A percentile compares a stretch with the other conserved stretches of the same genome.
Conservation (phyloP, 2,888 invertebrate genomes). For the Caenorhabditis sp. region DNA sequence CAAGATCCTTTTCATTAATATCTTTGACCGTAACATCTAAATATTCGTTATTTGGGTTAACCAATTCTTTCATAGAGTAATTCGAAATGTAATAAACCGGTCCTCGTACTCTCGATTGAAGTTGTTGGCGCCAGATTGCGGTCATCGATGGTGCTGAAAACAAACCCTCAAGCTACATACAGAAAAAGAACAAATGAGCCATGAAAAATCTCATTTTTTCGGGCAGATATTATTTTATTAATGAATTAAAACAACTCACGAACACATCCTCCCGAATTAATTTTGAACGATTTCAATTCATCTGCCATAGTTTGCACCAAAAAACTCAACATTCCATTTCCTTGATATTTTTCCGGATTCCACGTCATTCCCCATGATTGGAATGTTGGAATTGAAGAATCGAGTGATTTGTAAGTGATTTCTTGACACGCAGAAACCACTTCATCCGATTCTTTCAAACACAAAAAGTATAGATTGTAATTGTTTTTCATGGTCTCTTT, state of each 20-base stretch:
- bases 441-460: slow-evolving; percentile 22
- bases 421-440: slow-evolving; percentile 22
- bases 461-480: slow-evolving; percentile 30
- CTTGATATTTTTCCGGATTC: slow-evolving; percentile 3
- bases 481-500: slow-evolving; percentile 31
- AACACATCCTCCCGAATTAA: slow-evolving; percentile 39
- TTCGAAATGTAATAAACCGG: slow-evolving; percentile 23
- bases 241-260: slow-evolving; percentile 9
- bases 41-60: slow-evolving; percentile 24
- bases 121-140: slow-evolving; percentile 22
- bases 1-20: slow-evolving; percentile 16
- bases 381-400: slow-evolving; percentile 5
- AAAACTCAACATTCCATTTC: slow-evolving; percentile 9
- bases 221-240: not conserved
- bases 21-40: slow-evolving; percentile 20
- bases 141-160: slow-evolving; percentile 13
- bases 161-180: too few relatives aligned
- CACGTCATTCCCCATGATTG: slow-evolving; percentile 22
- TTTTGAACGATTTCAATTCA: slow-evolving; percentile 15
- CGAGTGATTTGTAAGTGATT: slow-evolving; percentile 27
- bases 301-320: slow-evolving; percentile 22
- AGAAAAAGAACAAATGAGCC: too few relatives aligned
- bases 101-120: slow-evolving; percentile 28
- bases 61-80: slow-evolving; percentile 17
- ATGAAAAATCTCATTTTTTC: too few relatives aligned